phyloP scores from a whole-genome alignment of 2,113 vertebrate species.

The Procavia capensis region DNA sequence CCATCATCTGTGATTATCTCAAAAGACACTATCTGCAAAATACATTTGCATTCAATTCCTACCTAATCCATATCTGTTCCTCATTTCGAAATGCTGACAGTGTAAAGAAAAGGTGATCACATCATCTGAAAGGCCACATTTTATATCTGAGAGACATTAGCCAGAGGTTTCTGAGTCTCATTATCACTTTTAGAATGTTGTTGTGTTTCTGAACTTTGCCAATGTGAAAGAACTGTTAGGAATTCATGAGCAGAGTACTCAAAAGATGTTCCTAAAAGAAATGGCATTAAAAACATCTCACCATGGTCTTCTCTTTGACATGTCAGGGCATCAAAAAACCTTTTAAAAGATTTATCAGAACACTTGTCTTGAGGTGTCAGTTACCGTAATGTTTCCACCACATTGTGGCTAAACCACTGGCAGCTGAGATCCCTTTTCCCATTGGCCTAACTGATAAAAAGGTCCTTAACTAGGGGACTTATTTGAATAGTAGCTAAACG shows the following conservation, averaged over 20 bases:
- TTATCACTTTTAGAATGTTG: slow-evolving; percentile 46
- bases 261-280: slow-evolving; percentile 46
- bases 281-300: slow-evolving; percentile 13
- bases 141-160: slow-evolving; percentile 53
- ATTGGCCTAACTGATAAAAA: background rate
- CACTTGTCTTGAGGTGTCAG: slow-evolving; percentile 8
- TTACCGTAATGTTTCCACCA: slow-evolving; percentile 32
- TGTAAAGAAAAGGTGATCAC: slow-evolving; percentile 65
- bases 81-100: slow-evolving; percentile 70
- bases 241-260: background rate
- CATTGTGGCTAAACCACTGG: background rate
- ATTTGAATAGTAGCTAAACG: background rate
- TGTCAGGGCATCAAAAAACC: slow-evolving; percentile 25
- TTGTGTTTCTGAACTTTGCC: slow-evolving; percentile 52
- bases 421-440: background rate
- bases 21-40: slow-evolving; percentile 59
- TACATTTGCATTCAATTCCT: slow-evolving; percentile 72
- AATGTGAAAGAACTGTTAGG: slow-evolving; percentile 1
- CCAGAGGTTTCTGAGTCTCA: background rate
- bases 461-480: background rate
- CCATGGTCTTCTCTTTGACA: background rate
- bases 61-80: slow-evolving; percentile 58
- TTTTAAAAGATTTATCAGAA: slow-evolving; percentile 20
- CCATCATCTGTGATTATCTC: background rate
- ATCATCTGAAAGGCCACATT: slow-evolving; percentile 56